Conservation (phyloP, 1,140 invertebrate genomes). For the Maniola jurtina region DNA sequence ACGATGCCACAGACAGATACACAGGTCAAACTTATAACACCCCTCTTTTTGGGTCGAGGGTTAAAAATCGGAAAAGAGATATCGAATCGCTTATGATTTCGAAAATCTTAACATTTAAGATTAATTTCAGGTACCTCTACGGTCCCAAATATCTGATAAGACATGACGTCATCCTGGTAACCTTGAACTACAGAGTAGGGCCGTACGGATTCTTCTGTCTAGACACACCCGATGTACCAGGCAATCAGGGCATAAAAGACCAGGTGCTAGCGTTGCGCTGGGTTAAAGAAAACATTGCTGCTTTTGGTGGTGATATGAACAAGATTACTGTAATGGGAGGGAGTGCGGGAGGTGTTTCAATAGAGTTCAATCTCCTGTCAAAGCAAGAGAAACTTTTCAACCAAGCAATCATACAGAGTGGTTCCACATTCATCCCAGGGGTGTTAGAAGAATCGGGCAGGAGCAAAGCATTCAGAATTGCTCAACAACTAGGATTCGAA, state of each 20-base stretch:
- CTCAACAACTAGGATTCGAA: conserved; percentile 28
- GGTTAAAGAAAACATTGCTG: conserved; percentile 82
- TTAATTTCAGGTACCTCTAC: conserved; percentile 46
- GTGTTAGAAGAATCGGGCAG: conserved; percentile 8
- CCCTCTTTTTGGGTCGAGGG: too few species aligned
- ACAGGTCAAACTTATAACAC: too few species aligned
- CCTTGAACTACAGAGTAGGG: conserved; percentile 82
- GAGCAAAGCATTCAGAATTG: conserved; percentile 26
- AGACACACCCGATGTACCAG: conserved; percentile 81
- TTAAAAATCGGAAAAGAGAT: too few species aligned
- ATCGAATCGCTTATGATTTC: too few species aligned
- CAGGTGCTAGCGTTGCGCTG: conserved; percentile 83
- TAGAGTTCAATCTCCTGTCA: conserved; percentile 38
- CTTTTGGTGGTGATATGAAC: conserved; percentile 84
- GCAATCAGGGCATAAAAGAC: conserved; percentile 86
- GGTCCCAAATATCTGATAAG: conserved; percentile 78
- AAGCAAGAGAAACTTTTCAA: conserved; percentile 36
- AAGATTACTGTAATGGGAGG: conserved; percentile 83
- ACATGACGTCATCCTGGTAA: conserved; percentile 80
- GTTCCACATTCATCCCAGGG: conserved; percentile 1
- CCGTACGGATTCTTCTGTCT: conserved; percentile 84
- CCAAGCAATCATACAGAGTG: conserved; percentile 42
- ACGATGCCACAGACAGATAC: too few species aligned
- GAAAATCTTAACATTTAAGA: conserved; percentile 79
- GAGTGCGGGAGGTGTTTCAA: conserved; percentile 79